These are phyloP conservation scores for Coelogynopora nodosa DNA, from an alignment of 2,888 invertebrate species.

Conservation along the genomic window DNA sequence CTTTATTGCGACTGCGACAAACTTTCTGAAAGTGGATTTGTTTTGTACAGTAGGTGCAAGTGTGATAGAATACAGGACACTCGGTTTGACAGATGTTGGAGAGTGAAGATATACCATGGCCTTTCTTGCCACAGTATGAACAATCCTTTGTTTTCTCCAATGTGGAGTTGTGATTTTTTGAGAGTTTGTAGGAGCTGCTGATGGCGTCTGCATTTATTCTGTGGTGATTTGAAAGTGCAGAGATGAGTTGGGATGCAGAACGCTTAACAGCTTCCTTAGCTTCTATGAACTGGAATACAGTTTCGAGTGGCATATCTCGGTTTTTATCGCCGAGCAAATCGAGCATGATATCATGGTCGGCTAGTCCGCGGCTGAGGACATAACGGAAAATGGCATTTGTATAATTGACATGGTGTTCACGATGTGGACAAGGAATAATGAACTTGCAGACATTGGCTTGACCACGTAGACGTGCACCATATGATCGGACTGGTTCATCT, in stretches of 20 bases:
- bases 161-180: too few relatives aligned
- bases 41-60: conserved; percentile 3
- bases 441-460: conserved; percentile 49
- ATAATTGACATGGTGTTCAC: conserved; percentile 47
- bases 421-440: conserved; percentile 24
- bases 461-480: conserved; percentile 48
- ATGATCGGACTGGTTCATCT: conserved; percentile 47
- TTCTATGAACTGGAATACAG: conserved; percentile 33
- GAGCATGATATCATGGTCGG: conserved; percentile 48
- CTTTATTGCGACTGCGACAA: not conserved
- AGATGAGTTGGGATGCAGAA: conserved; percentile 22
- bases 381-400: conserved; percentile 45
- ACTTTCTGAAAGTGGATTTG: not conserved
- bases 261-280: conserved; percentile 1
- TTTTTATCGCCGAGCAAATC: conserved; percentile 48
- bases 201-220: conserved; percentile 42
- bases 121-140: not conserved
- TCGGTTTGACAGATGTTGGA: conserved; percentile 20
- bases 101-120: not conserved
- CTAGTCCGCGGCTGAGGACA: conserved; percentile 44
- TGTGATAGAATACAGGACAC: conserved; percentile 41
- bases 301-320: conserved; percentile 49
- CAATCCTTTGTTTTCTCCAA: conserved; percentile 42
- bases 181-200: conserved; percentile 44
- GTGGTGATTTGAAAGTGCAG: not conserved